Percentiles rank a stretch among this genome's conserved stretches.
These are phyloP conservation scores for Cephus pulcher DNA, from an alignment of 2,888 invertebrate genomes.

Conservation along the genomic window DNA sequence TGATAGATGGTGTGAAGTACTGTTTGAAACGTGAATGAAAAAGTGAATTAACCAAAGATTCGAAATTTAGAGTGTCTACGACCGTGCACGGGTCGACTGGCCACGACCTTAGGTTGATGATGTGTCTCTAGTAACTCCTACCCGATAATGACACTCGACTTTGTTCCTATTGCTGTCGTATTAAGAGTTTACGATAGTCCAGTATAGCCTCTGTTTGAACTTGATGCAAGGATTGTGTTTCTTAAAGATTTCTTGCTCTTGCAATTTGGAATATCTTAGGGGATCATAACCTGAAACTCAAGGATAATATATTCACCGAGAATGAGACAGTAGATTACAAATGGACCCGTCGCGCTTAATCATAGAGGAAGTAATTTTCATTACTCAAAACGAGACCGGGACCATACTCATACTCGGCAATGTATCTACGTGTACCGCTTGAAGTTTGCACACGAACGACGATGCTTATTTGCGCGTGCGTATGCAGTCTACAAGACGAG, in stretches of 20 bases:
- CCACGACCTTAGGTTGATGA: constrained; percentile 40
- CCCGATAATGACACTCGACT: constrained; percentile 30
- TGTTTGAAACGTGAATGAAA: background rate
- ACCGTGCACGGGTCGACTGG: constrained; percentile 40
- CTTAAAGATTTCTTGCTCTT: background rate
- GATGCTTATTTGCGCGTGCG: background rate
- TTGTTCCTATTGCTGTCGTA: background rate
- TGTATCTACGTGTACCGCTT: constrained; percentile 10
- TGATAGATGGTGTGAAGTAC: background rate
- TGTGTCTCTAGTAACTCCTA: constrained; percentile 34
- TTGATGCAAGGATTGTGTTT: background rate
- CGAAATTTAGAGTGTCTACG: constrained; percentile 37
- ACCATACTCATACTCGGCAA: constrained; percentile 3
- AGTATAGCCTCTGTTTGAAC: background rate
- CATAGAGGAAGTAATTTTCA: constrained; percentile 48
- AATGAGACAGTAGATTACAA: background rate
- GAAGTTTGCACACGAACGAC: constrained; percentile 4
- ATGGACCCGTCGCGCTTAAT: constrained; percentile 8
- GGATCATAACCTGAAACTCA: background rate
- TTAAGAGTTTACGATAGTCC: background rate
- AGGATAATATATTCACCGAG: background rate
- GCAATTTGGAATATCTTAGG: background rate
- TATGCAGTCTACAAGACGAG: background rate
- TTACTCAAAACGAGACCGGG: constrained; percentile 39
- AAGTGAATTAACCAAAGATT: background rate